A percentile compares a stretch with the other conserved stretches of the same genome.
Conservation (phyloP, 2,113 vertebrate genomes). For the Emydocephalus ijimae region DNA sequence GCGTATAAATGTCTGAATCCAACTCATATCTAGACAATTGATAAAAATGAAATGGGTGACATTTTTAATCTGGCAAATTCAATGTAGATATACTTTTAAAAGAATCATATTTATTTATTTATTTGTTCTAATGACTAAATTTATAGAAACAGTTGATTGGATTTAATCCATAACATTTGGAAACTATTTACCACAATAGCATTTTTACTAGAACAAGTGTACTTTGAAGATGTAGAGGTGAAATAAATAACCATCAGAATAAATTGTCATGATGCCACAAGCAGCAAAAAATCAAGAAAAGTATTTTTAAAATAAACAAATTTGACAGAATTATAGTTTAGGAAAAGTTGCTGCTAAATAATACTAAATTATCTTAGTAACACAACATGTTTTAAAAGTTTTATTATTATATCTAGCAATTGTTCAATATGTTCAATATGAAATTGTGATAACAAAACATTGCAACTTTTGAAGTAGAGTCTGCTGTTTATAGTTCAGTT, state of each 20-base stretch:
- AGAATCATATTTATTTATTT: background rate
- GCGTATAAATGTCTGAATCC: background rate
- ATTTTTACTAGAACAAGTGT: background rate
- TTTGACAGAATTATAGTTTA: background rate
- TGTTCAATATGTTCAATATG: background rate
- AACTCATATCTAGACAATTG: background rate
- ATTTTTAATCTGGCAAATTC: background rate
- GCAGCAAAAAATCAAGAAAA: background rate
- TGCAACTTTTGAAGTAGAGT: background rate
- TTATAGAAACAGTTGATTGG: background rate
- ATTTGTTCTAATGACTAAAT: background rate
- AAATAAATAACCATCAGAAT: accelerated
- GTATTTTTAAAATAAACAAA: background rate
- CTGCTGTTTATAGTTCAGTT: background rate
- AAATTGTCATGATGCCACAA: background rate
- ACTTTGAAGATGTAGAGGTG: background rate
- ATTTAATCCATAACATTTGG: background rate
- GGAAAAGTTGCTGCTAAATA: background rate
- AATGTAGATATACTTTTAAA: background rate
- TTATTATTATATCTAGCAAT: background rate
- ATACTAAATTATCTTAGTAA: background rate
- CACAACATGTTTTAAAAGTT: background rate
- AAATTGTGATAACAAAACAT: background rate
- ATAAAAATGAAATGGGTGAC: accelerated
- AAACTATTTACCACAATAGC: background rate